Percentiles rank a stretch among this genome's conserved stretches.
Evolutionary conservation across 2,888 invertebrate genomes (phyloP).

Genomic region (Crioceris asparagi): DNA sequence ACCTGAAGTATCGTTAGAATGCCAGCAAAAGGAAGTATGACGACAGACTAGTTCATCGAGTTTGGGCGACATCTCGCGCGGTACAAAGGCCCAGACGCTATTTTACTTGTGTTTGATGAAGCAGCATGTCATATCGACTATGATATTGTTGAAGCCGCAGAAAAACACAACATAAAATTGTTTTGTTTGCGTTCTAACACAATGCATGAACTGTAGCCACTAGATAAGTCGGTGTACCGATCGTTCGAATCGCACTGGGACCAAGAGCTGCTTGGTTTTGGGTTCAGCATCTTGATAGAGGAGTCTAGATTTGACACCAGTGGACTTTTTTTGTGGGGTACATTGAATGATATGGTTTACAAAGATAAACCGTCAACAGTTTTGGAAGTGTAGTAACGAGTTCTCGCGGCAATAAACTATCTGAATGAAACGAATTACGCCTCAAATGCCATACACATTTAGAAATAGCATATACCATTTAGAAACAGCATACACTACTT

Average conservation of each 20-base stretch:
- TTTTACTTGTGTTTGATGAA: slow-evolving; percentile 25
- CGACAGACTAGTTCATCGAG: slow-evolving; percentile 16
- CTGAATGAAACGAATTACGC: no score
- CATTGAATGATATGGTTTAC: no score
- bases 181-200: slow-evolving; percentile 31
- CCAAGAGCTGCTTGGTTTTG: slow-evolving; percentile 16
- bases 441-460: no score
- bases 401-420: no score
- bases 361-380: no score
- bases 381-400: no score
- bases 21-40: slow-evolving; percentile 24
- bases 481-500: no score
- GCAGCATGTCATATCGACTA: slow-evolving; percentile 25
- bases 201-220: slow-evolving; percentile 30
- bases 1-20: slow-evolving; percentile 16
- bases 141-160: slow-evolving; percentile 25
- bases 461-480: no score
- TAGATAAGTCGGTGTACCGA: slow-evolving; percentile 29
- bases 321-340: no score
- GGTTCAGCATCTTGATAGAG: background rate
- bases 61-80: slow-evolving; percentile 22
- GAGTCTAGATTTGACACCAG: no score
- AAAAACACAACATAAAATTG: slow-evolving; percentile 22
- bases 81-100: slow-evolving; percentile 18
- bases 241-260: slow-evolving; percentile 31